A percentile compares a stretch with the other conserved stretches of the same genome.
Evolutionary conservation across 2,888 invertebrate species (phyloP).

Genomic region (Ecliptopera silaceata): DNA sequence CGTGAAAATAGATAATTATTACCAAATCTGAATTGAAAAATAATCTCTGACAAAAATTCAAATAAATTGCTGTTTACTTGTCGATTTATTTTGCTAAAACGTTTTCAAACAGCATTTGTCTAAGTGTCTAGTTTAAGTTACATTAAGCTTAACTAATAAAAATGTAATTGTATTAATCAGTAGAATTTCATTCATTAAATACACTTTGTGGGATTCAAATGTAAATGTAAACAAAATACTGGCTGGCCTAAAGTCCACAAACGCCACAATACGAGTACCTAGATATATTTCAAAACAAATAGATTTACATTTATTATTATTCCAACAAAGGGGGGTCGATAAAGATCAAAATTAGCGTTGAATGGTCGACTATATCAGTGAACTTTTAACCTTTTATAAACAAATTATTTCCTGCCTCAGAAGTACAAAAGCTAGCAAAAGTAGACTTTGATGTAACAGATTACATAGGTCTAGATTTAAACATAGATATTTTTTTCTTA

Average conservation of each 20-base stretch:
- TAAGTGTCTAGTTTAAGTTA: too few relatives aligned
- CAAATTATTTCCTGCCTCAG: conserved; percentile 41
- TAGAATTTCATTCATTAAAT: too few relatives aligned
- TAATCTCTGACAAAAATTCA: too few relatives aligned
- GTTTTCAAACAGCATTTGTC: too few relatives aligned
- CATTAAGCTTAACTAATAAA: too few relatives aligned
- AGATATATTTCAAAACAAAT: conserved; percentile 55
- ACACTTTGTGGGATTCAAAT: conserved; percentile 10
- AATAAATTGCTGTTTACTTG: too few relatives aligned
- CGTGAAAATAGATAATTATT: too few relatives aligned
- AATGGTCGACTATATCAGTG: conserved; percentile 50
- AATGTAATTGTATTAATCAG: too few relatives aligned
- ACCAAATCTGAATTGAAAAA: too few relatives aligned
- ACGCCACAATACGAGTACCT: conserved; percentile 7
- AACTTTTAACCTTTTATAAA: conserved; percentile 33
- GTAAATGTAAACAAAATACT: conserved; percentile 6
- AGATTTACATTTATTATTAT: conserved; percentile 43
- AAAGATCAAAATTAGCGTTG: conserved; percentile 64
- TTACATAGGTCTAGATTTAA: too few relatives aligned
- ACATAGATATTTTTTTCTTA: too few relatives aligned
- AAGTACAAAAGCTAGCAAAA: neutral
- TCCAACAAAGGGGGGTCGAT: conserved; percentile 51
- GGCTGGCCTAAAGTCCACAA: conserved; percentile 46
- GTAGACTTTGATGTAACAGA: neutral
- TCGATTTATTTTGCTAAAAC: too few relatives aligned